Percentiles rank a stretch among this genome's conserved stretches.
phyloP scores from a whole-genome alignment of 2,888 invertebrate species.

The Scaptomyza reducta region DNA sequence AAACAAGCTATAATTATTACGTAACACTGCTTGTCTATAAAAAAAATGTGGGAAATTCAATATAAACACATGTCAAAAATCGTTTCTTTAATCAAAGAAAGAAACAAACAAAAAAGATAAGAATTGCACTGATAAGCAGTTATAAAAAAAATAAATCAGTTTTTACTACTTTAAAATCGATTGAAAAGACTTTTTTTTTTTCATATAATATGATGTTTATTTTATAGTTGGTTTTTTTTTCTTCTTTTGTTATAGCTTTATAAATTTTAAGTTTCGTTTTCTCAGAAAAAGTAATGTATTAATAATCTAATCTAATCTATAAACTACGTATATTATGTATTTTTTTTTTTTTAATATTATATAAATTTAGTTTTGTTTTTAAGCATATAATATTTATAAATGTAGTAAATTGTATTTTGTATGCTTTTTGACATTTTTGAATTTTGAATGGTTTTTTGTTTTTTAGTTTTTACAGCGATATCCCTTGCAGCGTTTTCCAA shows the following conservation, averaged over 20 bases:
- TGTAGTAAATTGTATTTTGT: slow-evolving; percentile 58
- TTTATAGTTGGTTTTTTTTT: slow-evolving; percentile 37
- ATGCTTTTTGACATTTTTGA: slow-evolving; percentile 55
- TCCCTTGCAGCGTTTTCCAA: slow-evolving; percentile 67
- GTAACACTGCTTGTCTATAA: too few species aligned
- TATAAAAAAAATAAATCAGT: neutral
- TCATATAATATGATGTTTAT: slow-evolving; percentile 63
- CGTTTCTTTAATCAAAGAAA: neutral
- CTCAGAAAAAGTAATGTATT: slow-evolving; percentile 73
- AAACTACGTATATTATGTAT: slow-evolving; percentile 46
- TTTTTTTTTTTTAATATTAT: slow-evolving; percentile 11
- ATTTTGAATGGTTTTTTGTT: slow-evolving; percentile 46
- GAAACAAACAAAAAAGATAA: slow-evolving; percentile 15
- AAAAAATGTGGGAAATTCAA: too few species aligned
- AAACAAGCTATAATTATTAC: too few species aligned
- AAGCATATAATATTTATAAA: slow-evolving; percentile 48
- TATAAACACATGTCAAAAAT: neutral
- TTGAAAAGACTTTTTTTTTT: slow-evolving; percentile 18
- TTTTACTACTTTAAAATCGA: neutral
- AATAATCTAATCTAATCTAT: slow-evolving; percentile 53
- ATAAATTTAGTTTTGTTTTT: slow-evolving; percentile 17
- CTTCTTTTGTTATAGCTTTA: slow-evolving; percentile 50
- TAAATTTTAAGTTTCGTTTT: slow-evolving; percentile 64
- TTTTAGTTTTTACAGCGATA: slow-evolving; percentile 48
- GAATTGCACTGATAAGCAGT: slow-evolving; percentile 13